These are phyloP conservation scores for Eonycteris spelaea DNA, from an alignment of 2,113 vertebrate genomes.

Conservation along the genomic window DNA sequence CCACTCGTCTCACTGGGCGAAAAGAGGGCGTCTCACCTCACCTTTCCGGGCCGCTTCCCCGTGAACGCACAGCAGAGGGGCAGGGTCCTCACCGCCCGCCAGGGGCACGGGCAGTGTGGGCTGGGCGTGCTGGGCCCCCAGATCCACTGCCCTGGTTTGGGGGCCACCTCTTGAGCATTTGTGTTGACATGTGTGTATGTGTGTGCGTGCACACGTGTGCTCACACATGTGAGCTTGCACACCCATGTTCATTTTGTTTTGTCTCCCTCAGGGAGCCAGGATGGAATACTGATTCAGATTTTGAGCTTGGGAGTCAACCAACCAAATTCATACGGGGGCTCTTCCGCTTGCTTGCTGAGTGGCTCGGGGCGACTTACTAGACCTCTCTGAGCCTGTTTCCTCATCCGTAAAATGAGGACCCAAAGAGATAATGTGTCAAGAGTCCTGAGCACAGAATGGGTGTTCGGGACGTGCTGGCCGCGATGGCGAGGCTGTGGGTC, in stretches of 20 bases:
- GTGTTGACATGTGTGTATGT: neutral
- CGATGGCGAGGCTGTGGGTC: accelerated
- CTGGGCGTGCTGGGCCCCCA: neutral
- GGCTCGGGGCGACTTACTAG: neutral
- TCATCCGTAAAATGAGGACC: neutral
- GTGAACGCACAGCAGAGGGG: too few relatives aligned
- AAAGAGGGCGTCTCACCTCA: neutral
- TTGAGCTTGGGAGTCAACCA: neutral
- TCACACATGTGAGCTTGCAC: neutral
- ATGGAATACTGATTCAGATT: neutral
- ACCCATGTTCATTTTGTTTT: neutral
- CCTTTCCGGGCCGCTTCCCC: neutral
- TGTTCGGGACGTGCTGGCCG: accelerated
- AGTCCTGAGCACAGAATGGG: neutral
- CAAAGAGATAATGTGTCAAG: neutral
- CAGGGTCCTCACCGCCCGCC: neutral
- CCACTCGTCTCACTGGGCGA: neutral
- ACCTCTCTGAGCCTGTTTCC: neutral
- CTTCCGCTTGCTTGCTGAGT: neutral
- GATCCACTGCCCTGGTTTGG: neutral
- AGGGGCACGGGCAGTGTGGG: neutral
- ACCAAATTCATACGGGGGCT: neutral
- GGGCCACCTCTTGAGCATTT: neutral
- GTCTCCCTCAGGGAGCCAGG: neutral
- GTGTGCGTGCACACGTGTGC: accelerated